A percentile compares a stretch with the other conserved stretches of the same genome.
Evolutionary conservation across 2,797 vertebrate genomes (phyloP).

Genomic region (Martes flavigula): DNA sequence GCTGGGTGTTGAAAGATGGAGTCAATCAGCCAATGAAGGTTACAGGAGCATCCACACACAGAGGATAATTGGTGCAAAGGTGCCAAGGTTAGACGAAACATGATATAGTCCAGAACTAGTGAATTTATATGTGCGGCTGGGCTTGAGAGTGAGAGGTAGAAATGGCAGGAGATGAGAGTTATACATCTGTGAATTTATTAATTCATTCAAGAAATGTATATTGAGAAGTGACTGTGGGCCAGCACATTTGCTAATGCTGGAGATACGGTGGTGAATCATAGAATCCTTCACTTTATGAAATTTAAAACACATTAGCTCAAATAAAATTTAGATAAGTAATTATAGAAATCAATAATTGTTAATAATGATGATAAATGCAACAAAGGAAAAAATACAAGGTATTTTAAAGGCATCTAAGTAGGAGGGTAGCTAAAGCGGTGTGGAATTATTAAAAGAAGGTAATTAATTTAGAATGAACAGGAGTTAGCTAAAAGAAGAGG

Average conservation of each 20-base stretch:
- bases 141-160: neutral
- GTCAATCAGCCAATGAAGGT: neutral
- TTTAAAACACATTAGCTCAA: neutral
- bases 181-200: neutral
- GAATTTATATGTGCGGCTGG: neutral
- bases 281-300: conserved; percentile 13
- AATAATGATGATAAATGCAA: neutral
- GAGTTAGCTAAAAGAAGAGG: neutral
- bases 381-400: neutral
- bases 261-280: neutral
- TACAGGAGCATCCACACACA: neutral
- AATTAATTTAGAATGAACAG: neutral
- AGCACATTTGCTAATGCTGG: neutral
- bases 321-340: neutral
- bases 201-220: neutral
- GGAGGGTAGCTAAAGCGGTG: neutral
- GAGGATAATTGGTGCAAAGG: neutral
- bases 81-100: neutral
- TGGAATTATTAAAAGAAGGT: conserved; percentile 11
- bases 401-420: neutral
- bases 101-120: neutral
- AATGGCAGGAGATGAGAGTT: neutral
- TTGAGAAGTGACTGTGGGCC: neutral
- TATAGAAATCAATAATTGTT: neutral
- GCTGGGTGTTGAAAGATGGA: neutral